Evolutionary conservation across 2,113 vertebrate genomes (phyloP), one percentile per base, ranked within the genome.

Genomic region (Apaloderma vittatum): DNA sequence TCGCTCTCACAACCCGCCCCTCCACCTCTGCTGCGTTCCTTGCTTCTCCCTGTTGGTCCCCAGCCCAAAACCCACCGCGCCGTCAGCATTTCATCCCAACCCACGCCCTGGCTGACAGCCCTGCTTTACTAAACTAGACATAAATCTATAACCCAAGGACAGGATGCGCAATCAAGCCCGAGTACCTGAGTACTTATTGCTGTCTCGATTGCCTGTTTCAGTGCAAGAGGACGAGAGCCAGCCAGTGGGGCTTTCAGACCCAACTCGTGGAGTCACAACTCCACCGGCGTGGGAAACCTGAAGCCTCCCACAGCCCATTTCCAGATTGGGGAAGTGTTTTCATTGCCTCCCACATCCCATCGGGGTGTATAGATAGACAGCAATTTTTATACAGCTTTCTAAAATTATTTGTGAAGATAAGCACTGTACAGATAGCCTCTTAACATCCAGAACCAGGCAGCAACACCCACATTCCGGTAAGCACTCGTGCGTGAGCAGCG

Each of bases 201-300:
- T 52, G 15, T 67, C 78, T 54, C 59, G 82, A 89, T 2, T 11
- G 37, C 0, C 0, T 49, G 48, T 84, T 91, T 79, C 71, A 66
- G 62, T 21, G 61, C 85, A 62, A 86, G 45, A 75, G 93, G 93
- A 93, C 87, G 80, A 46, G 32, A 51, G 17, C 2, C 73, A 93
- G 93, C 70, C 96, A 96, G 77, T 8, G 3, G 61, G 29, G 89
- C 94, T 94, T 95, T 95, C 52, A 95, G 74, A 72, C 66, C 24
- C 61, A 75, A 3, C 89, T 91, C 48, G 72, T 57, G 57, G 40
- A 89, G 68, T 78, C 80, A 59, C 36, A 92, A 74, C 37, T 85
- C 48, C 67, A 89, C 9, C 1, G 0, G 29, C 67, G 26, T 72
- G 48, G 83, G 65, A 96, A 95, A 96, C 79, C 86, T 84, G 76